Base-by-base conservation (phyloP, 2,888 invertebrate species). In the Conistra vaccinii region DNA sequence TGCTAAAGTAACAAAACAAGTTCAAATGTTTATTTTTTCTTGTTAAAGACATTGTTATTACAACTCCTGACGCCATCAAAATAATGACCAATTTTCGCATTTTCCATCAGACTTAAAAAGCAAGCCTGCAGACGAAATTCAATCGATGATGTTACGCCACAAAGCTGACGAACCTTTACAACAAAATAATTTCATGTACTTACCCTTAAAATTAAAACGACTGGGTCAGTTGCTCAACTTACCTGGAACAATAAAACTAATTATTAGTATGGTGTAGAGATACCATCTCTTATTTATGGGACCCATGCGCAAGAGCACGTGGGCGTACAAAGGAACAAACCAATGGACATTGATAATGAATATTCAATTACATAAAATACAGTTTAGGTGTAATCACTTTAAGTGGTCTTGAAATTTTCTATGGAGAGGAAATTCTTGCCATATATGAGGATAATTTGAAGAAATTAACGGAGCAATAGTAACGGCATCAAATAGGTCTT, bases 201-300 rank as follows among this genome's bases (percentile, higher is more conserved):
- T 71, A 85, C 83, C 78, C 77, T 81, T 69, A 74, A 57, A 80
- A 29, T 58, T 55, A 71, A 73, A 73, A 70, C 53, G 35, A 76
- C 32, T 71, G 45, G 74, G 60, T 76, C 75, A 67, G 89, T 92
- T 92, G 87, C 85, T 87, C 84, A 92, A 93, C 93, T 85, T 94
- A 95, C 95, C 95, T 95, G 94, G 80, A 95, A 95, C 93, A 95
- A 95, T 90, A 89, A 92, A 93, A 90, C 90, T 89, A 90, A 91
- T 91, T 89, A 92, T 73, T 91, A 90, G 88, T 80, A 89, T 88
- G 74, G 85, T 78, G 85, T 78, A 70, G 91, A 63, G 87, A 88
- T 88, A 90, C 76, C 83, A 92, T 92, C 91, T 81, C 75, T 78
- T 80, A 69, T 69, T 73, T 76, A 71, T 70, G 78, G 77, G 73